Evolutionary conservation across 1,140 invertebrate genomes (phyloP), one percentile per base, ranked within the genome.

Genomic region (Oscheius sp.): DNA sequence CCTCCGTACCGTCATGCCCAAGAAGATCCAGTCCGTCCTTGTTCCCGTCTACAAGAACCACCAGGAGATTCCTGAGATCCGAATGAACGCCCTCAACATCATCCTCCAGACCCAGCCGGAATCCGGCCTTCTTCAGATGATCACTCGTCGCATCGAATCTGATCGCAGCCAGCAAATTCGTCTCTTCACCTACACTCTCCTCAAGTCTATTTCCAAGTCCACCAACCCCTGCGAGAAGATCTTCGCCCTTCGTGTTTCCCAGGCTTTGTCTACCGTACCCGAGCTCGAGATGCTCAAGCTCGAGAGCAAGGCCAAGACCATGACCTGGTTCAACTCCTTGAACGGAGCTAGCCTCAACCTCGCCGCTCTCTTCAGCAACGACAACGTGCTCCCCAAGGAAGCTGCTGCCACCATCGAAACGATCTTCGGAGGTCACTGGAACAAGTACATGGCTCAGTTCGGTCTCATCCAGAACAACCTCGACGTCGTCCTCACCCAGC

Each of bases 1-100:
- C 45, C 73, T 82, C 23, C 58, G 76, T 28, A 38, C 45, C 42
- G 23, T 68, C 32, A 80, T 82, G 75, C 81, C 81, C 31, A 35
- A 35, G 3, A 80, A 73, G 66, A 74, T 82, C 28, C 81, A 83
- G 46, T 31, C 34, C 36, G 65, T 83, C 38, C 67, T 81, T 35
- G 18, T 82, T 65, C 80, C 80, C 34, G 45, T 82, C 63, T 83
- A 77, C 78, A 46, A 67, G 28, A 83, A 83, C 76, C 73, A 35
- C 59, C 46, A 75, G 45, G 80, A 83, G 65, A 36, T 68, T 29
- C 73, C 73, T 46, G 75, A 83, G 42, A 61, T 82, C 32, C 79
- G 80, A 2, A 83, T 82, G 45, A 46, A 66, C 46, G 81, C 80
- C 34, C 63, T 81, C 35, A 36, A 77, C 70, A 68, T 75, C 55